These are phyloP conservation scores for Pelagia noctiluca DNA, from an alignment of 30 jellyfish, hydroid and myxozoan species.

Conservation along the genomic window DNA sequence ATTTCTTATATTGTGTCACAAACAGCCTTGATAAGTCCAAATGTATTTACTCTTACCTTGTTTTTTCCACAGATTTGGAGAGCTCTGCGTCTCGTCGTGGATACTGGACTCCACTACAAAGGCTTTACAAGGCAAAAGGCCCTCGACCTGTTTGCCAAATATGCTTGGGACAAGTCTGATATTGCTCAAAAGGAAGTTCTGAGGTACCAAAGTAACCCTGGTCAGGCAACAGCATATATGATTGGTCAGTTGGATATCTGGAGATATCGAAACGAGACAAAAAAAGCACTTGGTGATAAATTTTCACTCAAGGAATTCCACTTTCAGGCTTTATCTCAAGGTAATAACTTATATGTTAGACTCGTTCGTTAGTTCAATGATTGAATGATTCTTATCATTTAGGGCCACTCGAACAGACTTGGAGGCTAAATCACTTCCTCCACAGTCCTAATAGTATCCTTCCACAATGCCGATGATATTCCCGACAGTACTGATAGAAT, in stretches of 20 bases:
- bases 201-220: conserved; percentile 99
- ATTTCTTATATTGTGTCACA: too few species aligned
- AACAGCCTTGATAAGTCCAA: too few species aligned
- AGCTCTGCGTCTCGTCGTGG: conserved; percentile 96
- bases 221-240: conserved; percentile 99
- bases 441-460: too few species aligned
- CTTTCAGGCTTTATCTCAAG: conserved; percentile 91
- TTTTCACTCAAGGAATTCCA: conserved; percentile 92
- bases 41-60: too few species aligned
- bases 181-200: conserved; percentile 91
- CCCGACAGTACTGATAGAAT: too few species aligned
- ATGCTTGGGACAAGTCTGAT: conserved; percentile 99
- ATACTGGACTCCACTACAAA: conserved; percentile 96
- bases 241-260: conserved; percentile 96
- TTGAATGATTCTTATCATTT: too few species aligned
- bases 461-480: too few species aligned
- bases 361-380: too few species aligned
- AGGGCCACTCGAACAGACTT: too few species aligned
- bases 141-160: conserved; percentile 74
- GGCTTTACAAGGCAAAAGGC: conserved; percentile 88
- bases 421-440: too few species aligned
- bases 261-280: conserved; percentile 81
- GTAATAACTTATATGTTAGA: too few species aligned
- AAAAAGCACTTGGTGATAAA: conserved; percentile 59
- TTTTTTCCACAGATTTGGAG: conserved; percentile 90